A percentile compares a stretch with the other conserved stretches of the same genome.
Evolutionary conservation across 1,140 invertebrate genomes (phyloP).

Genomic region (Megathymus violae): DNA sequence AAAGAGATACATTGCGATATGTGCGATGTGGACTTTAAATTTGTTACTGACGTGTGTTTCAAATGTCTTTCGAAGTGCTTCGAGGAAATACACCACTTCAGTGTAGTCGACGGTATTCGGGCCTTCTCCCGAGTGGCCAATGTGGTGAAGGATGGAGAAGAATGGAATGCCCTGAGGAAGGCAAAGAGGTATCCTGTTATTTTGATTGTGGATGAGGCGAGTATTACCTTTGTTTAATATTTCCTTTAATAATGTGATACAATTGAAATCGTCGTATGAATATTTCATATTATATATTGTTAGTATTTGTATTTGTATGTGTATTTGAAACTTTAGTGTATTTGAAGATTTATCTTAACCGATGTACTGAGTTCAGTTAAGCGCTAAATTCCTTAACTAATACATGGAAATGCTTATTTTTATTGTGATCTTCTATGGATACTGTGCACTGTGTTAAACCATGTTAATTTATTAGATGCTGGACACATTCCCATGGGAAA

Average conservation of each 20-base stretch:
- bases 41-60: slow-evolving; percentile 77
- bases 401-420: too few relatives aligned
- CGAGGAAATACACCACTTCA: slow-evolving; percentile 71
- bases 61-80: slow-evolving; percentile 82
- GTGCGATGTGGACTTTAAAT: slow-evolving; percentile 61
- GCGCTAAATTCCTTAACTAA: too few relatives aligned
- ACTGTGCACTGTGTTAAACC: too few relatives aligned
- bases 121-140: slow-evolving; percentile 76
- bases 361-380: too few relatives aligned
- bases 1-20: slow-evolving; percentile 46
- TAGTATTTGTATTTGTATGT: too few relatives aligned
- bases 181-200: slow-evolving; percentile 85
- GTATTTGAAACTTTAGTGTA: too few relatives aligned
- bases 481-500: slow-evolving; percentile 91
- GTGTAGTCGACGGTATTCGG: slow-evolving; percentile 70
- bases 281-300: too few relatives aligned
- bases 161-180: slow-evolving; percentile 68
- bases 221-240: slow-evolving; percentile 35
- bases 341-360: too few relatives aligned
- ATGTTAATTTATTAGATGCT: slow-evolving; percentile 83
- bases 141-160: slow-evolving; percentile 61
- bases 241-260: too few relatives aligned
- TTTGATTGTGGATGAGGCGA: slow-evolving; percentile 87
- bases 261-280: too few relatives aligned
- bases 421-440: too few relatives aligned